A percentile compares a stretch with the other conserved stretches of the same genome.
Conservation (phyloP, 2,797 vertebrate genomes). For the Cottoperca gobio region DNA sequence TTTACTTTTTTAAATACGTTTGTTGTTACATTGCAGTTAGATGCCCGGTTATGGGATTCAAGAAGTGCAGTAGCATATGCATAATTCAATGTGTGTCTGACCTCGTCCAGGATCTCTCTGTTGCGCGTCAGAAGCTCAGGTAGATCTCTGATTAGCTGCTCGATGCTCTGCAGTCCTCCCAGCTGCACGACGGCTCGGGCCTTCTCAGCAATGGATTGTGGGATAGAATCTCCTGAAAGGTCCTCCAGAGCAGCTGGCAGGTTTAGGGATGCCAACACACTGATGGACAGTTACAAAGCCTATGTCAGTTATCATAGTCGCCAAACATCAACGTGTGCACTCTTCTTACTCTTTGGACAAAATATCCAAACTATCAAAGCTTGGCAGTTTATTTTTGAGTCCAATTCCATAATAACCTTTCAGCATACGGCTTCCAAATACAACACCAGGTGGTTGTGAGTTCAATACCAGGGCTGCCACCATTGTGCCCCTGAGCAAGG, state of each 20-base stretch:
- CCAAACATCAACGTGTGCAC: neutral
- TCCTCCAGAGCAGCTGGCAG: conserved; percentile 98
- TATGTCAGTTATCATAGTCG: conserved; percentile 2
- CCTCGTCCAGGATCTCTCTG: conserved; percentile 97
- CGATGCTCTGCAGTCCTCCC: conserved; percentile 95
- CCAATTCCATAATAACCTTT: no score
- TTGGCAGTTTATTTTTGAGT: no score
- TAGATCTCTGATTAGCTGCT: conserved; percentile 95
- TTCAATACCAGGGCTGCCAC: no score
- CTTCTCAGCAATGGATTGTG: conserved; percentile 96
- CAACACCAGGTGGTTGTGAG: no score
- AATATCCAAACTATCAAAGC: neutral
- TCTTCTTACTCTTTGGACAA: neutral
- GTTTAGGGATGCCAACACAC: conserved; percentile 96
- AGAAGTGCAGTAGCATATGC: neutral
- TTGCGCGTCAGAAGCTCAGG: conserved; percentile 96
- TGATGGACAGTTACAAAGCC: conserved; percentile 61
- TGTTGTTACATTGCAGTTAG: rapidly evolving
- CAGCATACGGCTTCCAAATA: no score
- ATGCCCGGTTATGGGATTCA: neutral
- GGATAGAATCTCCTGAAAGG: conserved; percentile 94
- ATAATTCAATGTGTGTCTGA: conserved; percentile 48
- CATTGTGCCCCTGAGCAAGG: no score
- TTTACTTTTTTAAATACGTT: conserved; percentile 29
- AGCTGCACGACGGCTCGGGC: conserved; percentile 91